Evolutionary conservation across 2,888 invertebrate genomes (phyloP), one percentile per base, ranked within the genome.

Genomic region (Mythimna pallens): DNA sequence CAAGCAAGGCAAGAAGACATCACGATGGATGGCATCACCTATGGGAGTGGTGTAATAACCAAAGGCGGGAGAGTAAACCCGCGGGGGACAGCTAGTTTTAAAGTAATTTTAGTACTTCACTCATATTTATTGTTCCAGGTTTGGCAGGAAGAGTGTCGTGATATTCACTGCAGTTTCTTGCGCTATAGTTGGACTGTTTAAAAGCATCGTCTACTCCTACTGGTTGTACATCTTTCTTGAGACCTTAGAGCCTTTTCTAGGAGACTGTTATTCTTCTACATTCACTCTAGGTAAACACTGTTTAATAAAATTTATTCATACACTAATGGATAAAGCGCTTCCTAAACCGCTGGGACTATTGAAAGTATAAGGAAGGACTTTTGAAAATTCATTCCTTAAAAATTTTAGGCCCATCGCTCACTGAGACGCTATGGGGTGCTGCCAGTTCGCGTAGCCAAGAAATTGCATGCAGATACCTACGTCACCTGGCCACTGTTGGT

Each of bases 221-320:
- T 85, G 85, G 85, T 0, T 83, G 30, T 85, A 73, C 12, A 57
- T 81, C 7, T 40, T 54, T 5, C 67, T 85, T 6, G 90, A 92
- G 67, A 77, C 87, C 5, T 6, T 89, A n/a, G 91, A 90, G 70
- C 85, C 90, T 34, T 64, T 87, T 1, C 66, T 92, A 8, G 91
- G 92, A 47, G 91, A 92, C 61, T 81, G 80, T 36, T 89, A 87
- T 73, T 90, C 91, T 12, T 85, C 89, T 22, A 75, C 78, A 6
- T 91, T 86, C 68, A 89, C 89, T 70, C 78, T 91, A 82, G 84
- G 91, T 89, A 76, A 73, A 20, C 17, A 22, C 55, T 67, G 14
- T 3, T 55, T 54, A 25, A 20, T 43, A 43, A 14, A 47, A 30
- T 25, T 34, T 3, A 55, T 25, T 25, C 25, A 25, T 0, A 25